phyloP scores from a whole-genome alignment of 2,888 invertebrate species.

The Patella pellucida region DNA sequence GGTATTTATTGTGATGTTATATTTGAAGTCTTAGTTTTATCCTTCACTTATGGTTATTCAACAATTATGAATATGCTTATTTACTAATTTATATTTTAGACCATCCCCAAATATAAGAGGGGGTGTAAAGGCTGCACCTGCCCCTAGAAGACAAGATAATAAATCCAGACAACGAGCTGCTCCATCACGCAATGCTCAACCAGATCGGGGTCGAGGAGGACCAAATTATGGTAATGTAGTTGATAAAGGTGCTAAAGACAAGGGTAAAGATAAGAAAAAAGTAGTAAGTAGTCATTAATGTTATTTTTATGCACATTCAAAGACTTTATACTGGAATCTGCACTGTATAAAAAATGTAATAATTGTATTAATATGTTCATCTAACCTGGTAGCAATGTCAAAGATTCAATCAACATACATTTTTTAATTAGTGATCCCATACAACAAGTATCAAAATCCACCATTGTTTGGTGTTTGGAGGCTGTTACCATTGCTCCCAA shows the following conservation, averaged over 20 bases:
- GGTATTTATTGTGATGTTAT: not conserved
- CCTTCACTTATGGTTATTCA: not conserved
- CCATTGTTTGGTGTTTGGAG: too few relatives aligned
- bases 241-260: conserved; percentile 32
- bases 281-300: conserved; percentile 12
- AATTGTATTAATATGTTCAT: too few relatives aligned
- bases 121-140: conserved; percentile 38
- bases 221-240: conserved; percentile 34
- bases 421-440: too few relatives aligned
- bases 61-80: not conserved
- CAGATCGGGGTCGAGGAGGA: conserved; percentile 18
- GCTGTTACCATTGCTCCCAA: too few relatives aligned
- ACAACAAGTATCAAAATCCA: too few relatives aligned
- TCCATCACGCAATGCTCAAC: conserved; percentile 29
- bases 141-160: conserved; percentile 41
- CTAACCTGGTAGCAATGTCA: too few relatives aligned
- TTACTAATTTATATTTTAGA: conserved; percentile 37
- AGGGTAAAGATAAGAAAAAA: conserved; percentile 43
- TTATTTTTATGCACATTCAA: too few relatives aligned
- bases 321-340: too few relatives aligned
- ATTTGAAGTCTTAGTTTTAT: too few relatives aligned
- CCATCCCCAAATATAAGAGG: conserved; percentile 64
- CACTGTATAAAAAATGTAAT: too few relatives aligned
- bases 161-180: conserved; percentile 40
- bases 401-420: too few relatives aligned